Evolutionary conservation across 2,113 vertebrate genomes (phyloP), one percentile per base, ranked within the genome.

Genomic region (Leptobrachium leishanense): DNA sequence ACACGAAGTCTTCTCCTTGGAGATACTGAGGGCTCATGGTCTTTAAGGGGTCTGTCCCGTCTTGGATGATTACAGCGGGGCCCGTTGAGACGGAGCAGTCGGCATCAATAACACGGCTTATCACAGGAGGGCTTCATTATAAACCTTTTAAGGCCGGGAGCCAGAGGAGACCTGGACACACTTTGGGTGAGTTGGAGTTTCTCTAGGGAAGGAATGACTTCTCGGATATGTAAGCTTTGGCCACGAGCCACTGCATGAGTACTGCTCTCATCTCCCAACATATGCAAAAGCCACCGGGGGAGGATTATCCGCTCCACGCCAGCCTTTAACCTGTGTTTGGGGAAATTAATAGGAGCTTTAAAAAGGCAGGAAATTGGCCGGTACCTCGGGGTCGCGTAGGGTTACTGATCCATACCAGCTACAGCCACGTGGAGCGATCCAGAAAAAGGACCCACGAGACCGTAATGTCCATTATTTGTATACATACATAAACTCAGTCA

Each of bases 91-190:
- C 53, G 59, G 6, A 62, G 53, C 78, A 81, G 78, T 81, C 39
- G 42, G 41, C 78, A 20, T 68, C 43, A 10, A 80, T 80, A 80
- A 74, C 71, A 2, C 3, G 12, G n/a, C 78, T 81, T 81, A 81
- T 74, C 72, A 4, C 63, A 41, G 71, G 74, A 74, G 44, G 50
- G 77, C 72, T 74, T 74, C 65, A 81, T 81, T 81, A 81, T 55
- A 68, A 81, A 74, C 71, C 78, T 81, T 81, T 81, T 81, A 81
- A 59, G 54, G 54, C 57, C 71, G 5, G 57, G 63, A 73, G n/a
- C 9, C n/a, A 31, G 69, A 67, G 71, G 41, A 65, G 72, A 74
- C 71, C 71, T 79, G 77, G 53, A 39, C 59, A 65, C 64, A 50
- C 67, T 72, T 79, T 74, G 53, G 40, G 62, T 39, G 11, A 80